phyloP scores from a whole-genome alignment of 2,797 vertebrate species.

The Xenentodon cancila region DNA sequence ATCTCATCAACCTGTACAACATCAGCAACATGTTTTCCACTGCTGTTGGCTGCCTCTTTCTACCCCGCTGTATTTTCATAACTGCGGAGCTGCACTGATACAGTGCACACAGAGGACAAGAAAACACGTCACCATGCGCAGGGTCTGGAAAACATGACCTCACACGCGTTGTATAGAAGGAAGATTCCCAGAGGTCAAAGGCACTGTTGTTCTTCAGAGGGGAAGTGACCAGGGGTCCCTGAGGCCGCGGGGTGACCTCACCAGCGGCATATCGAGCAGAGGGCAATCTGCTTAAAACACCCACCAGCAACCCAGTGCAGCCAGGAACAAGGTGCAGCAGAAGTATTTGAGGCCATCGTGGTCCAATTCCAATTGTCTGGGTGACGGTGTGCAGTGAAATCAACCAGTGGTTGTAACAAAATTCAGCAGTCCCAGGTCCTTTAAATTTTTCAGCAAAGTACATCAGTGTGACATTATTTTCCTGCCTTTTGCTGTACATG shows the following conservation, averaged over 20 bases:
- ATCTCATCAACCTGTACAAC: conserved; percentile 58
- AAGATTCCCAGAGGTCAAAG: conserved; percentile 75
- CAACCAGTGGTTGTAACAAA: conserved; percentile 30
- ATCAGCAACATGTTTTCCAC: conserved; percentile 54
- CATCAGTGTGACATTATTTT: not conserved
- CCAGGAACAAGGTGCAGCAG: conserved; percentile 7
- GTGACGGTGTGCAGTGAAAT: conserved; percentile 32
- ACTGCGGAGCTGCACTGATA: conserved; percentile 67
- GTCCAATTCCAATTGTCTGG: conserved; percentile 23
- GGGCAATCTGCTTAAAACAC: conserved; percentile 62
- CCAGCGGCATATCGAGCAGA: conserved; percentile 61
- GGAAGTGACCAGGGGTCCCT: conserved; percentile 66
- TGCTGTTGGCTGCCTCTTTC: conserved; percentile 55
- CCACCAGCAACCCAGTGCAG: conserved; percentile 48
- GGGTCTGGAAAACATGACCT: conserved; percentile 78
- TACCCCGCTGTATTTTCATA: conserved; percentile 68
- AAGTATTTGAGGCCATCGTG: conserved; percentile 6
- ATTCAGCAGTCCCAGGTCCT: conserved; percentile 3
- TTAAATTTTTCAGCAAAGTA: not conserved
- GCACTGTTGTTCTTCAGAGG: conserved; percentile 69
- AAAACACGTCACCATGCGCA: conserved; percentile 60
- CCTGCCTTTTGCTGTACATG: not conserved
- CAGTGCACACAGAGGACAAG: conserved; percentile 48
- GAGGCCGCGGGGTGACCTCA: conserved; percentile 73
- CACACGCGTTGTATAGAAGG: conserved; percentile 58